Evolutionary conservation across 1,140 invertebrate genomes (phyloP), one percentile per base, ranked within the genome.

Genomic region (Oryzaephilus surinamensis): DNA sequence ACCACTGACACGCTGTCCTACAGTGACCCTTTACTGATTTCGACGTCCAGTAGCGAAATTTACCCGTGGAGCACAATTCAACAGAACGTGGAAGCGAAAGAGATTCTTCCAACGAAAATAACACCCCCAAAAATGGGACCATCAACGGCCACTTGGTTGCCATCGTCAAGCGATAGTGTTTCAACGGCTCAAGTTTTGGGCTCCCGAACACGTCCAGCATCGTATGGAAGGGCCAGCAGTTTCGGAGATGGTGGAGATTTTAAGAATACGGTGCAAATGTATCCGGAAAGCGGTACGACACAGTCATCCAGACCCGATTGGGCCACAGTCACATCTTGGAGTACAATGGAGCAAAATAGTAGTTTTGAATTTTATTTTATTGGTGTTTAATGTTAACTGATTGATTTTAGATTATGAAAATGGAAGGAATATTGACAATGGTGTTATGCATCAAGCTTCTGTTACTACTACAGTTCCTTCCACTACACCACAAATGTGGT

Each of bases 141-240:
- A 2, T 50, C 55, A 11, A 33, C 46, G 5, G 38, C 27, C 12
- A 19, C 51, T 5, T 60, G 55, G 58, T 23, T 50, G n/a, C 44
- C 50, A 6, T 52, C 55, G 7, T 47, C 54, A 6, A 51, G 20
- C n/a, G 6, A 36, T 18, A 24, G 35, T 10, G 19, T 26, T 8
- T 32, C 32, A 21, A 39, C 43, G 5, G 45, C 50, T 13, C 44
- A 48, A 36, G 26, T 55, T 24, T 49, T 62, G 31, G 55, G 58
- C 32, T 55, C 55, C 12, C 48, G 60, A 47, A 62, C 52, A 15
- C 46, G 65, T 38, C 58, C 62, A 14, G 54, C 62, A 4, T 65
- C 57, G 10, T 70, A 65, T 45, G 66, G 67, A 2, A 52, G 67
- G 45, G 63, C 63, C 3, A 69, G 65, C 42, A 62, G 62, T 34